Conservation (phyloP, 2,797 vertebrate species). For the Parambassis ranga region DNA sequence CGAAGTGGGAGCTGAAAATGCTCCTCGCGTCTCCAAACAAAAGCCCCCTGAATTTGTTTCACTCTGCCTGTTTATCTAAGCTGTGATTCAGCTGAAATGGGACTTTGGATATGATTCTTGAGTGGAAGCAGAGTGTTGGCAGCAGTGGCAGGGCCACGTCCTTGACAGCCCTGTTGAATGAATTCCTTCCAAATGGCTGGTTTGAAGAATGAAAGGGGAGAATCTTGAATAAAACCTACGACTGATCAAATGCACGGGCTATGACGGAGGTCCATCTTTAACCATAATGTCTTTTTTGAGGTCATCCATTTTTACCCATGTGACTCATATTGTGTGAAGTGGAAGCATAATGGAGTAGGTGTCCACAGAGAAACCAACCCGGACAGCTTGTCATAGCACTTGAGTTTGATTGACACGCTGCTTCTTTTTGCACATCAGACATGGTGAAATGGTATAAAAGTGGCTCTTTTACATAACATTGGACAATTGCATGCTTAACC, state of each 20-base stretch:
- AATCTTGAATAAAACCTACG: conserved; percentile 43
- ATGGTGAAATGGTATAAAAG: conserved; percentile 64
- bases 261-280: conserved; percentile 52
- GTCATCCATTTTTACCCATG: conserved; percentile 30
- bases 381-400: conserved; percentile 55
- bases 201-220: conserved; percentile 46
- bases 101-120: conserved; percentile 45
- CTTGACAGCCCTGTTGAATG: conserved; percentile 48
- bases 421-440: conserved; percentile 61
- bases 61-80: conserved; percentile 44
- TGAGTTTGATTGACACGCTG: conserved; percentile 71
- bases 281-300: conserved; percentile 34
- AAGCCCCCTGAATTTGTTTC: conserved; percentile 31
- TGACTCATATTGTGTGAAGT: conserved; percentile 59
- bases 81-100: conserved; percentile 46
- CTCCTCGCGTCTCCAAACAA: conserved; percentile 39
- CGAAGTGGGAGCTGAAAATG: conserved; percentile 33
- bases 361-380: conserved; percentile 21
- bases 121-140: conserved; percentile 34
- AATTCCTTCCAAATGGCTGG: conserved; percentile 45
- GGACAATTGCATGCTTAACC: conserved; percentile 66
- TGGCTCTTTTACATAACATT: conserved; percentile 77
- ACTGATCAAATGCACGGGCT: conserved; percentile 36
- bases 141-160: conserved; percentile 18
- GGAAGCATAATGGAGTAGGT: conserved; percentile 54